Evolutionary conservation across 2,797 vertebrate species (phyloP).

Genomic region (Sebastes vulpes): DNA sequence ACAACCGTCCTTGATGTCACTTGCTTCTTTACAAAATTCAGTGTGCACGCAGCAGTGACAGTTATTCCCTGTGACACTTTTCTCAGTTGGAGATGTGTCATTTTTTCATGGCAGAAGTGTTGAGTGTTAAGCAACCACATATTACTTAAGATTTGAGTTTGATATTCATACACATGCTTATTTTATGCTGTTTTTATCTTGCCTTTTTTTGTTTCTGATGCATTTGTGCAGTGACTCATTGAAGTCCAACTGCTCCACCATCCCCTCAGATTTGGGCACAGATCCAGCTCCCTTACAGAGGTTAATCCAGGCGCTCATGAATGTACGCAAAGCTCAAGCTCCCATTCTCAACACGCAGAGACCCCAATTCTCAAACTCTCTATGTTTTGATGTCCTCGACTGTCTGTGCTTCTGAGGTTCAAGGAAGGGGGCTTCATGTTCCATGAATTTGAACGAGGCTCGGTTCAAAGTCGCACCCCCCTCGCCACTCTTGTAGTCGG

Average conservation of each 20-base stretch:
- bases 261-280: conserved; percentile 21
- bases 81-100: neutral
- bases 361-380: conserved; percentile 14
- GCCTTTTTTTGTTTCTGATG: conserved; percentile 1
- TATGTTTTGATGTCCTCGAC: conserved; percentile 44
- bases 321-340: conserved; percentile 26
- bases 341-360: conserved; percentile 17
- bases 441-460: conserved; percentile 47
- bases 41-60: neutral
- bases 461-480: conserved; percentile 35
- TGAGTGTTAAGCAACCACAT: neutral
- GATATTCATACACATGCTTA: neutral
- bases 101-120: neutral
- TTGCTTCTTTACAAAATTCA: neutral
- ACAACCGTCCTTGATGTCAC: neutral
- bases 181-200: neutral
- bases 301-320: conserved; percentile 49
- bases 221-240: conserved; percentile 28
- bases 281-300: conserved; percentile 19
- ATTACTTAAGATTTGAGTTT: neutral
- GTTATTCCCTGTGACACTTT: neutral
- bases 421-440: conserved; percentile 30
- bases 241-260: conserved; percentile 9
- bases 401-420: conserved; percentile 30
- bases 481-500: neutral